A percentile compares a stretch with the other conserved stretches of the same genome.
Evolutionary conservation across 2,797 vertebrate genomes (phyloP).

Genomic region (Parauchenoglanis punctatus): DNA sequence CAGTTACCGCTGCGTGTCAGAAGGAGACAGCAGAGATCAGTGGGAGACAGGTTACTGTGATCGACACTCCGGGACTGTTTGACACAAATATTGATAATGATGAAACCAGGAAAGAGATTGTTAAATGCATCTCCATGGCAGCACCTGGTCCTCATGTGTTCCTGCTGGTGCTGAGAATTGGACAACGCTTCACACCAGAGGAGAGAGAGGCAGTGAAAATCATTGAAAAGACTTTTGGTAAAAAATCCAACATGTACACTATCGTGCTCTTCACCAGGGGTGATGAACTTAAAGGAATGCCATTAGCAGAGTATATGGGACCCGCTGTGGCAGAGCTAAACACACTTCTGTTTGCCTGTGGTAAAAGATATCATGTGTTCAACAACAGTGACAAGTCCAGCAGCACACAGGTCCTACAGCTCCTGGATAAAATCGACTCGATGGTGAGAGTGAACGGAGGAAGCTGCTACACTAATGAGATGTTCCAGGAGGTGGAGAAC

Average conservation of each 20-base stretch:
- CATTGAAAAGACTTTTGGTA: conserved; percentile 31
- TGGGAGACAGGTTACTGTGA: conserved; percentile 3
- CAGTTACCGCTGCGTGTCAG: conserved; percentile 28
- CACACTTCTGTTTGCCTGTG: not conserved
- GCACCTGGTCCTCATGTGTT: conserved; percentile 34
- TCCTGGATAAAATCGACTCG: conserved; percentile 24
- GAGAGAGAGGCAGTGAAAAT: not conserved
- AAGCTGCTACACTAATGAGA: conserved; percentile 40
- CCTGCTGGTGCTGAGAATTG: conserved; percentile 15
- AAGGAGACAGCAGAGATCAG: conserved; percentile 7
- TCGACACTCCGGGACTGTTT: conserved; percentile 46
- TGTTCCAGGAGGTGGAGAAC: conserved; percentile 25
- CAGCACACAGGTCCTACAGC: not conserved
- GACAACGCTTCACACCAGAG: conserved; percentile 14
- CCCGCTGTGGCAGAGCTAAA: not conserved
- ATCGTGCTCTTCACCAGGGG: conserved; percentile 23
- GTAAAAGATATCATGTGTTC: conserved; percentile 16
- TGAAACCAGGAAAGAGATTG: conserved; percentile 2
- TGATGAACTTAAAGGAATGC: not conserved
- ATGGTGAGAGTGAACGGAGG: conserved; percentile 37
- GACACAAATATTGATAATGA: not conserved
- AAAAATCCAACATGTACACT: not conserved
- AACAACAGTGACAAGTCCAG: conserved; percentile 11
- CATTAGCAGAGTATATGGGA: not conserved
- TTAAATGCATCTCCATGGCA: conserved; percentile 26